Conservation (phyloP, 2,113 vertebrate species). For the Leptobrachium leishanense region DNA sequence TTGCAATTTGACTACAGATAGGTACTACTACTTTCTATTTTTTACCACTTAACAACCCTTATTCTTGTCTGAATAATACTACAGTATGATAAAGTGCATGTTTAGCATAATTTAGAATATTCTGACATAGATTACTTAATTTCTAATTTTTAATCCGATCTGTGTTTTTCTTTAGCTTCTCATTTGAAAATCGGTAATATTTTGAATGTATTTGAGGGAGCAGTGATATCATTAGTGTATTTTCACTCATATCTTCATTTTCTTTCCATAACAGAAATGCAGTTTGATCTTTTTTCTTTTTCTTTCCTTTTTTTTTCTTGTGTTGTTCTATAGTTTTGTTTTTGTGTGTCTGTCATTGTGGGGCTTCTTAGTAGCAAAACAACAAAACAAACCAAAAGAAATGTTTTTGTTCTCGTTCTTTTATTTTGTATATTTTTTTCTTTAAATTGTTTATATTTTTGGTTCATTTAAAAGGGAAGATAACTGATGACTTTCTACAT, state of each 20-base stretch:
- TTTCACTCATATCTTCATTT: constrained; percentile 53
- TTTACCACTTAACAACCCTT: neutral
- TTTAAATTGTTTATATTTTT: constrained; percentile 51
- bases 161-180: constrained; percentile 82
- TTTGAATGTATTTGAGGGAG: constrained; percentile 72
- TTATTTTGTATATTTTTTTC: constrained; percentile 57
- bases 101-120: constrained; percentile 41
- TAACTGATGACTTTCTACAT: constrained; percentile 40
- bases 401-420: constrained; percentile 49
- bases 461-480: constrained; percentile 78
- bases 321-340: constrained; percentile 72
- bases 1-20: neutral
- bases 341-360: constrained; percentile 70
- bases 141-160: constrained; percentile 72
- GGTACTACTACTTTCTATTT: neutral
- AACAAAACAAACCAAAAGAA: constrained; percentile 36
- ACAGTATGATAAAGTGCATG: constrained; percentile 34
- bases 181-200: constrained; percentile 78
- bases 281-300: constrained; percentile 56
- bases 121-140: constrained; percentile 45
- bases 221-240: constrained; percentile 54
- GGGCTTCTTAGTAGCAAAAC: constrained; percentile 50
- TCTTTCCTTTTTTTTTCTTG: constrained; percentile 33
- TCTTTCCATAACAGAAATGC: constrained; percentile 72
- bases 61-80: constrained; percentile 12